phyloP scores from a whole-genome alignment of 2,113 vertebrate genomes.

The Ancistrus triradiatus region DNA sequence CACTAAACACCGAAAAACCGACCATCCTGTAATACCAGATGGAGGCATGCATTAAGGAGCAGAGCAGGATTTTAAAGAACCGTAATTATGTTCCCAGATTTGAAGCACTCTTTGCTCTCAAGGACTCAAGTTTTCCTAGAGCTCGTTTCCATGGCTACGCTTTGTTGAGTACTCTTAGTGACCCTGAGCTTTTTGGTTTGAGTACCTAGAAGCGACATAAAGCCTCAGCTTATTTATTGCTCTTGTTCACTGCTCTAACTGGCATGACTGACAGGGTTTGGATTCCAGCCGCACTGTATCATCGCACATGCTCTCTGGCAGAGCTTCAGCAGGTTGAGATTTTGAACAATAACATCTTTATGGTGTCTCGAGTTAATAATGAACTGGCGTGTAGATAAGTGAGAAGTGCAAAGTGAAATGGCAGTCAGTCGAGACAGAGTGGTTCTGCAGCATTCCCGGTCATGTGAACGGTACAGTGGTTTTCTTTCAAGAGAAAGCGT shows the following conservation, averaged over 20 bases:
- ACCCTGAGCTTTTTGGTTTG: slow-evolving; percentile 55
- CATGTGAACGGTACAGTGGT: neutral
- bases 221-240: slow-evolving; percentile 35
- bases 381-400: neutral
- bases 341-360: slow-evolving; percentile 12
- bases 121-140: slow-evolving; percentile 48
- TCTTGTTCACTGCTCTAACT: slow-evolving; percentile 31
- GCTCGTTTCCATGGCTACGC: slow-evolving; percentile 57
- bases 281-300: neutral
- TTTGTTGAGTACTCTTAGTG: slow-evolving; percentile 35
- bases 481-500: neutral
- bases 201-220: slow-evolving; percentile 47
- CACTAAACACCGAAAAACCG: too few relatives aligned
- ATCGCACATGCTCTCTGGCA: neutral
- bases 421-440: neutral
- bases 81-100: neutral
- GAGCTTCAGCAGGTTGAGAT: neutral
- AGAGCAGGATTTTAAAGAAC: neutral
- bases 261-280: slow-evolving; percentile 37
- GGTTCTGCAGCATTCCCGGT: slow-evolving; percentile 2
- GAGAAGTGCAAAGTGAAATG: neutral
- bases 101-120: slow-evolving; percentile 31
- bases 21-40: neutral
- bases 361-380: neutral
- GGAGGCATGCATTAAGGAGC: neutral